Base-by-base conservation (phyloP, 1,140 invertebrate species). In the Ceratitis capitata region DNA sequence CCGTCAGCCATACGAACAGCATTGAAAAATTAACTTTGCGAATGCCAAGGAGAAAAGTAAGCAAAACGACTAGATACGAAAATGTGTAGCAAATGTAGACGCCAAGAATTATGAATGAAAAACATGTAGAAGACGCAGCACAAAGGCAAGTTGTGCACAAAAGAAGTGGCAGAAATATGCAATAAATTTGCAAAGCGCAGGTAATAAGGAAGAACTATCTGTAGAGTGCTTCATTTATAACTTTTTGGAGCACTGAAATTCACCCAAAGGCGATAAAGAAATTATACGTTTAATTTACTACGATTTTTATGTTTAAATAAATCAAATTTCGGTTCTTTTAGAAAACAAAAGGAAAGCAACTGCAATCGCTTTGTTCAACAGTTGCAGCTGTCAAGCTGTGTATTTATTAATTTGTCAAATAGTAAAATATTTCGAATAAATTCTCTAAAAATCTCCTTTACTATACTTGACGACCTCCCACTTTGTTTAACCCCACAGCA, bases 11-110 rank as follows among this genome's bases (percentile, higher is more conserved):
- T 45, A n/a, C 45, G n/a, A 45, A 6, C 39, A 78, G 32, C 69
- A 78, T 78, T 78, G 42, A 78, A 78, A 78, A 78, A 78, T 78
- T 39, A 35, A 78, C 42, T 78, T 78, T 35, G 69, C 69, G 69
- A 78, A 78, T 78, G 69, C 69, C 69, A 78, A 78, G 69, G 69
- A 78, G 69, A 78, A 78, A 78, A 45, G 19, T 19, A 7, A 45
- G 69, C 42, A 78, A 78, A 78, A 78, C 69, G 45, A 45, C 39
- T 78, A n/a, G n/a, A n/a, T n/a, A 78, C 35, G 39, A 78, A 78
- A 4, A 2, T 56, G n/a, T 4, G 10, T 42, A 26, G 56, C 23
- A 26, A 12, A 47, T 23, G 69, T 19, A 45, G 2, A 78, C 35
- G 39, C 3, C 69, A 78, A 47, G 39, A 47, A 47, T 78, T n/a